A percentile compares a stretch with the other conserved stretches of the same genome.
Evolutionary conservation across 2,113 vertebrate species (phyloP).

Genomic region (Alosa alosa): DNA sequence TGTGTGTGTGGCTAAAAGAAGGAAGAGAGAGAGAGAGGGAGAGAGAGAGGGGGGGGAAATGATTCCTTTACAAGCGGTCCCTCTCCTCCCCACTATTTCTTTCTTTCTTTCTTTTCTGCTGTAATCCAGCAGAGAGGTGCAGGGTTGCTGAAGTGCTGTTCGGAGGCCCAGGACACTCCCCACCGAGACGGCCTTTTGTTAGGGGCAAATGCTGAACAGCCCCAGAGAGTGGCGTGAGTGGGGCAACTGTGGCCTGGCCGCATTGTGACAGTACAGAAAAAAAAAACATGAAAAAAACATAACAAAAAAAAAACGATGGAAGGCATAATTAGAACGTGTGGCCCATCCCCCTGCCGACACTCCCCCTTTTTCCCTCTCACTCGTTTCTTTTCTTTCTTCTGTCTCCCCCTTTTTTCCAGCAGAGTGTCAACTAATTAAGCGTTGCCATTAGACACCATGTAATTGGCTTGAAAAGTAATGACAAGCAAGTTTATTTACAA

Average conservation of each 20-base stretch:
- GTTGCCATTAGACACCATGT: conserved; percentile 79
- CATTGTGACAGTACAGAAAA: conserved; percentile 51
- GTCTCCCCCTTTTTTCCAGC: conserved; percentile 55
- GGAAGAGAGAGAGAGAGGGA: no score
- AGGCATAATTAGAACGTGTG: conserved; percentile 68
- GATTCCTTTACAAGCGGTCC: conserved; percentile 24
- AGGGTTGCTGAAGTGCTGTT: conserved; percentile 59
- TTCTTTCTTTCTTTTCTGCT: conserved; percentile 60
- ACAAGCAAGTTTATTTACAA: conserved; percentile 84
- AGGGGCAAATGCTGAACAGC: neutral
- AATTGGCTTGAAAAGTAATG: conserved; percentile 84
- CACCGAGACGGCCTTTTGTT: conserved; percentile 54
- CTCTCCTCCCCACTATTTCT: neutral
- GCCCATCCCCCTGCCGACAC: conserved; percentile 54
- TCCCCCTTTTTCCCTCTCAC: conserved; percentile 52
- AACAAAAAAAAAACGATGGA: conserved; percentile 51
- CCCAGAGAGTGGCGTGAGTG: conserved; percentile 6
- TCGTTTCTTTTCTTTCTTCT: conserved; percentile 55
- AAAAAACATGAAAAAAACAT: neutral
- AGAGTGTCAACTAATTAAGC: conserved; percentile 80
- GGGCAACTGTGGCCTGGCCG: conserved; percentile 48
- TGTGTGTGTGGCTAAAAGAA: conserved; percentile 22
- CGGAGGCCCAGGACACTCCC: conserved; percentile 63
- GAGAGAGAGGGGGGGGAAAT: conserved; percentile 28
- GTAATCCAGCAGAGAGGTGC: conserved; percentile 61